A percentile compares a stretch with the other conserved stretches of the same genome.
Evolutionary conservation across 2,113 vertebrate species (phyloP).

Genomic region (Hemiscyllium ocellatum): DNA sequence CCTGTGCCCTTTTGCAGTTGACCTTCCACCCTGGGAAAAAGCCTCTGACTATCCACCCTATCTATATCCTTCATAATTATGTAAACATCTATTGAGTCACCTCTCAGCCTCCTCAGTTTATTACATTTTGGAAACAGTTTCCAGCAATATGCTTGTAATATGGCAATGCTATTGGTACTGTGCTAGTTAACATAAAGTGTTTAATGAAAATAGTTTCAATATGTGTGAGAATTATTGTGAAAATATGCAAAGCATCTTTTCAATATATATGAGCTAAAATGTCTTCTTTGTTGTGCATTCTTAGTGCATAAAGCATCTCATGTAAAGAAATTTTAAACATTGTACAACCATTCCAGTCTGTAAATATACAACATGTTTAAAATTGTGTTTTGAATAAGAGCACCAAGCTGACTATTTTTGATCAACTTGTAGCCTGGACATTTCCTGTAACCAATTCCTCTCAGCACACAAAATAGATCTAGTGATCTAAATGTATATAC

Average conservation of each 20-base stretch:
- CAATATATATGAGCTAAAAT: conserved; percentile 35
- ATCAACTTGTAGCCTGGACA: conserved; percentile 25
- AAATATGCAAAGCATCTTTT: conserved; percentile 35
- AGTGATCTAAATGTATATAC: conserved; percentile 36
- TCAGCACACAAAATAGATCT: not conserved
- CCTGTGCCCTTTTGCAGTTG: no score
- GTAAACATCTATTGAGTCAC: no score
- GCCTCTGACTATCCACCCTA: no score
- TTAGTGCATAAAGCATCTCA: conserved; percentile 33
- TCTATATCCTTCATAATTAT: no score
- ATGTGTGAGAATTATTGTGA: conserved; percentile 33
- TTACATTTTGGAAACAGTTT: conserved; percentile 17
- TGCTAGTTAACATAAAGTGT: conserved; percentile 18
- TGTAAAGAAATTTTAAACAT: conserved; percentile 33
- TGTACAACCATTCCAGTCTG: not conserved
- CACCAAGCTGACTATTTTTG: conserved; percentile 11
- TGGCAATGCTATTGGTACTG: conserved; percentile 20
- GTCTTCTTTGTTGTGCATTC: conserved; percentile 35
- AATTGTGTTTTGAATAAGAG: conserved; percentile 30
- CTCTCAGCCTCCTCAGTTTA: not conserved
- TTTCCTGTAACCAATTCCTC: conserved; percentile 28
- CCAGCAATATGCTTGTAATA: conserved; percentile 33
- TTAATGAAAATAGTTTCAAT: conserved; percentile 31
- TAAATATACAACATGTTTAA: conserved; percentile 33
- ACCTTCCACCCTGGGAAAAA: no score